Evolutionary conservation across 2,888 invertebrate genomes (phyloP), one percentile per base, ranked within the genome.

Genomic region (Tanypteryx hageni): DNA sequence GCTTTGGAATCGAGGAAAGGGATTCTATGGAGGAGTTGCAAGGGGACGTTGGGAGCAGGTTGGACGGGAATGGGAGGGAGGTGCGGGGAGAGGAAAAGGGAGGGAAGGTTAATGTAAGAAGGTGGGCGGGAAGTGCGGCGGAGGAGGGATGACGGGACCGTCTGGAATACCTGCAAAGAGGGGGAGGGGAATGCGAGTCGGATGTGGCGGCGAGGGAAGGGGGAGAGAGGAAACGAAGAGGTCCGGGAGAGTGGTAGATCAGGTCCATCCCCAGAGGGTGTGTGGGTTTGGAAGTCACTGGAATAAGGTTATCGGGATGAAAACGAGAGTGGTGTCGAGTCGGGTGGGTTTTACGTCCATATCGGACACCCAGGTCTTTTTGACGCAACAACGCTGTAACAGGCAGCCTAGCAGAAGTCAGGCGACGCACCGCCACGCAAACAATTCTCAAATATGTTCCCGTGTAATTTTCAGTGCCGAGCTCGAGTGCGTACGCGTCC

Each of bases 231-330:
- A 44, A 56, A 83, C 83, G 44, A 44, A 44, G 44, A 44, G 44
- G 44, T 44, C 83, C 27, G 83, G 44, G 64, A 61, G 61, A 89
- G 89, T 16, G 89, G 61, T 44, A 61, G 85, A 85, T 85, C 61
- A 89, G 64, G 61, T 64, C 89, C 61, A 61, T 61, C 61, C 64
- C 89, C 61, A 11, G 64, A 61, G 86, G 61, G 31, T 64, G 89
- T 89, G 89, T 89, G 89, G 89, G 89, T 89, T 89, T 89, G 89
- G 89, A 64, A 89, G 89, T 89, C 89, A 89, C 89, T 89, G 89
- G 89, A 89, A 89, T 89, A 64, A 89, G 89, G 89, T 89, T 89
- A 89, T 89, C 89, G 64, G 89, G 64, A 89, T 89, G 89, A 89
- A 89, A 89, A 89, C 68, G 64, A 89, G 89, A 64, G 89, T 89